These are phyloP conservation scores for Eupithecia dodoneata DNA, from an alignment of 2,888 invertebrate species.

Conservation along the genomic window DNA sequence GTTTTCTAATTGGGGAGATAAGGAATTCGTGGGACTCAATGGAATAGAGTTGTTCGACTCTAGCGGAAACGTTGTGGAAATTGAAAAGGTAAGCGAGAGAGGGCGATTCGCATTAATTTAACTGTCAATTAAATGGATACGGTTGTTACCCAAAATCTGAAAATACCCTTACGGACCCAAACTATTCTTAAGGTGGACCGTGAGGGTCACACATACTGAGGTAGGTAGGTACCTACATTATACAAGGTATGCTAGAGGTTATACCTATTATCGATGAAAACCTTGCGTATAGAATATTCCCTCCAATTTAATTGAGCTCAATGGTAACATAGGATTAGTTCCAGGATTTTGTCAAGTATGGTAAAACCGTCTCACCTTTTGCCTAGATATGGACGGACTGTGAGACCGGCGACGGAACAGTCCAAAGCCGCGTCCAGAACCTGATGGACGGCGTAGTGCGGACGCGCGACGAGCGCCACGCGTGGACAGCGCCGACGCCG, in stretches of 20 bases:
- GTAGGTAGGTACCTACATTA: no score
- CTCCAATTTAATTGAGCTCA: no score
- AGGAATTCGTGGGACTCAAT: constrained; percentile 90
- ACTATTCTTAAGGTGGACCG: no score
- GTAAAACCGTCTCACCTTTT: background rate
- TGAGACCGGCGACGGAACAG: constrained; percentile 72
- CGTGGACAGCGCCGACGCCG: constrained; percentile 89
- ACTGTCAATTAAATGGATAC: background rate
- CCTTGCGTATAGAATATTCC: no score
- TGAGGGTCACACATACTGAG: no score
- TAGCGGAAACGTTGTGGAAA: constrained; percentile 83
- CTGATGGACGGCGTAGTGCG: constrained; percentile 88
- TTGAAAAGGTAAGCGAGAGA: constrained; percentile 83
- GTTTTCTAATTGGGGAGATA: constrained; percentile 91
- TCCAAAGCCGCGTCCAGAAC: constrained; percentile 86
- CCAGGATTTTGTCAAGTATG: background rate
- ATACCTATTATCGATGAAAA: no score
- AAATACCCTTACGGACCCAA: no score
- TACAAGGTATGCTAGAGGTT: no score
- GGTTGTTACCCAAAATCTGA: no score
- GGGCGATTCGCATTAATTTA: background rate
- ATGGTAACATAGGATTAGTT: no score
- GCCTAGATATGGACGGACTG: constrained; percentile 86
- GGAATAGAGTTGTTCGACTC: constrained; percentile 90
- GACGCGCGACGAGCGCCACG: constrained; percentile 90